Evolutionary conservation across 2,113 vertebrate genomes (phyloP).

Genomic region (Dromas ardeola): DNA sequence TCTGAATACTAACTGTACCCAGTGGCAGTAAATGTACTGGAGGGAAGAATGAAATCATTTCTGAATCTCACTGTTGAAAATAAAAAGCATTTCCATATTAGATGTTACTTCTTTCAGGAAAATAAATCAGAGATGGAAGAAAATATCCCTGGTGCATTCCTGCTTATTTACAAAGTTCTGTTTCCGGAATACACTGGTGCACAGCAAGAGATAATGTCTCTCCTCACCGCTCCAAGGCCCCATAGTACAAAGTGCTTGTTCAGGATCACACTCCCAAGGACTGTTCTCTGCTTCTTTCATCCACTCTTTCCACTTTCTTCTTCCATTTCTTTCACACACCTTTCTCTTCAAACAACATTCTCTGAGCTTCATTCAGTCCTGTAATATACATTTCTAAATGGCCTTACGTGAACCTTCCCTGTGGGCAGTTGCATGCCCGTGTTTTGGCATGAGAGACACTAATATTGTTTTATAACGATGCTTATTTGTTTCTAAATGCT

Average conservation of each 20-base stretch:
- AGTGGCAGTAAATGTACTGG: not conserved
- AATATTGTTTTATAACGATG: not conserved
- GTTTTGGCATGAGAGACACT: not conserved
- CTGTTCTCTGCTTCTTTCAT: not conserved
- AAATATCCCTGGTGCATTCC: not conserved
- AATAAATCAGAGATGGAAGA: not conserved
- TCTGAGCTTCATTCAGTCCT: not conserved
- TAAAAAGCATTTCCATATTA: not conserved
- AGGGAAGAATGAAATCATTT: not conserved
- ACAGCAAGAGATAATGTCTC: not conserved
- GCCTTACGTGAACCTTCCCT: not conserved
- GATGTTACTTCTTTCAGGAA: not conserved
- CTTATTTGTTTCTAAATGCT: not conserved
- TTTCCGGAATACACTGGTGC: not conserved
- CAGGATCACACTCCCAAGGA: not conserved
- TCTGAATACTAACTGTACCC: not conserved
- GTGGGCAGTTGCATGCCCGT: not conserved
- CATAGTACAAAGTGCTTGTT: not conserved
- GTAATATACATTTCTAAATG: not conserved
- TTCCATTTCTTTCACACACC: not conserved
- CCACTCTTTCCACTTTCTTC: not conserved
- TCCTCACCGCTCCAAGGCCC: not conserved
- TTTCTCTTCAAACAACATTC: not conserved
- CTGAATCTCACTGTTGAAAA: not conserved
- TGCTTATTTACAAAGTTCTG: not conserved